Conservation (phyloP, 2,888 invertebrate species). For the Chaitophorus viminalis region DNA sequence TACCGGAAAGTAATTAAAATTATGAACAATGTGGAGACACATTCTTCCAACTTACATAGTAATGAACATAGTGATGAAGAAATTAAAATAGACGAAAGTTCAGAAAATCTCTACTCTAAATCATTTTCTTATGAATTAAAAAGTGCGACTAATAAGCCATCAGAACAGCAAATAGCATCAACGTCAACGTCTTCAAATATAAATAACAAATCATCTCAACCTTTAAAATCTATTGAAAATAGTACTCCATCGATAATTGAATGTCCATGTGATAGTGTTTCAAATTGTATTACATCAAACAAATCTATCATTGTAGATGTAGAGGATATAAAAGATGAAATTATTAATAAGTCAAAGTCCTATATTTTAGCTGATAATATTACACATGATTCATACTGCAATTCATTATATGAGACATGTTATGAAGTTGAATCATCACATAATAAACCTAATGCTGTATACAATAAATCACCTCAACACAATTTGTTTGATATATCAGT, state of each 20-base stretch:
- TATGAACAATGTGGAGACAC: neutral
- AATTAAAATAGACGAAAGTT: neutral
- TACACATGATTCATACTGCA: neutral
- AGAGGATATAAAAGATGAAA: neutral
- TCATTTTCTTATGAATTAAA: neutral
- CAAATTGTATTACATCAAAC: neutral
- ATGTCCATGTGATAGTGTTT: no score
- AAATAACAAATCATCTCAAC: neutral
- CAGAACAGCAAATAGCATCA: neutral
- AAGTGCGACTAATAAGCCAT: neutral
- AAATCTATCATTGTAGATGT: neutral
- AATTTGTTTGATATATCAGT: neutral
- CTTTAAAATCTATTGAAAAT: no score
- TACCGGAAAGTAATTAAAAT: constrained; percentile 9
- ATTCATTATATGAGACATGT: neutral
- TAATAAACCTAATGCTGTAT: neutral
- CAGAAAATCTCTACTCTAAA: neutral
- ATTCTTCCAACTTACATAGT: neutral
- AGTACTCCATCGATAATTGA: no score
- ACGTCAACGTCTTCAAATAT: neutral
- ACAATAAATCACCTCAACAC: neutral
- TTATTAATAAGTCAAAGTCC: neutral
- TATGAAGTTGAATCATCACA: neutral
- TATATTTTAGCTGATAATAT: neutral
- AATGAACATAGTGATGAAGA: neutral